Base-by-base conservation (phyloP, 2,113 vertebrate species). In the Psephotus haematonotus region DNA sequence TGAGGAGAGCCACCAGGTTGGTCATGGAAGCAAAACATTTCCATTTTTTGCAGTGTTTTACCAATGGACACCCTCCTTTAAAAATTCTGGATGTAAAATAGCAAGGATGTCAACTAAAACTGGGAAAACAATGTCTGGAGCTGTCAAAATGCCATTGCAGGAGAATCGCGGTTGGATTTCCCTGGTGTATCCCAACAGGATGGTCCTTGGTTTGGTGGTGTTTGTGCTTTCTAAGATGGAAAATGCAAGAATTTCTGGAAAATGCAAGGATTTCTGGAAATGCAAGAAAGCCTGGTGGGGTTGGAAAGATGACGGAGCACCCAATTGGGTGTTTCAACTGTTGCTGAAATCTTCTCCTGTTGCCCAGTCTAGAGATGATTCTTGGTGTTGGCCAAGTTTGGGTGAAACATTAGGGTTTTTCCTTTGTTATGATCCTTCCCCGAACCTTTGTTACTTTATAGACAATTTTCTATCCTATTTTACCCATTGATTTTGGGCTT, bases 201-300 rank as follows among this genome's bases (percentile, higher is more conserved):
- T 5, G n/a, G 9, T 17, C 33, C 43, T 67, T 78, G 1, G 0
- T 28, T 49, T 60, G 85, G 28, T 29, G 17, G 11, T 33, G 4
- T 14, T 79, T n/a, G 16, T 74, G 23, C 57, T 62, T 68, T 71
- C 22, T 60, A 2, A 84, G 33, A 12, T 27, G 39, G 85, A 60
- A 87, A 85, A 64, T 5, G 19, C 23, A 17, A 23, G 65, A 39
- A 69, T 41, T 78, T 44, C 62, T 82, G 20, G 75, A 49, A 80
- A 33, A 64, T 5, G 19, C 23, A 17, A 23, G 65, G 35, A 69
- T 41, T 78, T 44, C 62, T 82, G 20, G 75, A 49, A 80, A 33
- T 41, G 64, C 7, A 16, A 31, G 60, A 44, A 60, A 14, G 16
- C 46, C 81, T 84, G 49, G 52, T 67, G 53, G 5, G 10, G 52